Conservation (phyloP, 1,140 invertebrate species). For the Drosophila arawakana region DNA sequence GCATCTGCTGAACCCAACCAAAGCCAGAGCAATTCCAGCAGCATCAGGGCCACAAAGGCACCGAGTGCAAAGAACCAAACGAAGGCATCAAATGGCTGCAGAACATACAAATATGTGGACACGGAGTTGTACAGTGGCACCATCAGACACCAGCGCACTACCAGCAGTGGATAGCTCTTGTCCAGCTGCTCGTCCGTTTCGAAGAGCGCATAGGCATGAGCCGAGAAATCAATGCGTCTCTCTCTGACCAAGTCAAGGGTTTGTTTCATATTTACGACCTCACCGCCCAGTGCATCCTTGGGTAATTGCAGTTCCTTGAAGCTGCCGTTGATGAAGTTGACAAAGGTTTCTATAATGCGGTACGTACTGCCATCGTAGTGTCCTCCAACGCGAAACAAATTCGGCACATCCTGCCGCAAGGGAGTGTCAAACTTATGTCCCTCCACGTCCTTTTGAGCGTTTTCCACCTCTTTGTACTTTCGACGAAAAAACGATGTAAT, state of each 20-base stretch:
- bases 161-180: conserved; percentile 69
- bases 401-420: conserved; percentile 64
- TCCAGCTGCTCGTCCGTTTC: conserved; percentile 61
- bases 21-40: conserved; percentile 60
- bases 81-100: conserved; percentile 60
- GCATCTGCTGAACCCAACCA: conserved; percentile 1
- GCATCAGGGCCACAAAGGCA: conserved; percentile 38
- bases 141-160: conserved; percentile 78
- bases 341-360: conserved; percentile 64
- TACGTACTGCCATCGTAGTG: conserved; percentile 67
- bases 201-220: conserved; percentile 77
- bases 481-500: conserved; percentile 10
- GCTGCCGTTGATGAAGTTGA: conserved; percentile 63
- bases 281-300: conserved; percentile 56
- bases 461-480: conserved; percentile 3
- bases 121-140: conserved; percentile 70
- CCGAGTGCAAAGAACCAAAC: conserved; percentile 68
- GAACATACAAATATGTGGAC: conserved; percentile 64
- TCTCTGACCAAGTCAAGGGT: conserved; percentile 63
- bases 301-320: conserved; percentile 48
- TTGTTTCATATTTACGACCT: conserved; percentile 68
- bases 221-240: conserved; percentile 60
- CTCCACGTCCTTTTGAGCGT: conserved; percentile 49
- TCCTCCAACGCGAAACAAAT: conserved; percentile 48
- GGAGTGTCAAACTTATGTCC: conserved; percentile 67